Evolutionary conservation across 1,140 invertebrate species (phyloP).

Genomic region (Akabosia matsudoensis): DNA sequence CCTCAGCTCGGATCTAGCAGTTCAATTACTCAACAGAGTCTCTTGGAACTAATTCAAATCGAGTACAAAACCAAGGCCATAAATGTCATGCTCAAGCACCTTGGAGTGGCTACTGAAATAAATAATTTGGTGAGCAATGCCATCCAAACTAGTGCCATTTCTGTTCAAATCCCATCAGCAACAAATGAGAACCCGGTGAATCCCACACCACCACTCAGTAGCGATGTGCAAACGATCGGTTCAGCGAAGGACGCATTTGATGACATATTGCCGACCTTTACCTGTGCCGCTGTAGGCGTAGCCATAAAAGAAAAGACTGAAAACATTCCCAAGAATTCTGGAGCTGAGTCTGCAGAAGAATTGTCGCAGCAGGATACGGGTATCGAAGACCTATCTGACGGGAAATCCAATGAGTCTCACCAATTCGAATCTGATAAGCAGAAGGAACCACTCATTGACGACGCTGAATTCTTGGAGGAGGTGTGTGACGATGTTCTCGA

Average conservation of each 20-base stretch:
- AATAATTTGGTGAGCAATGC: not conserved
- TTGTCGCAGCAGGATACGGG: too few relatives aligned
- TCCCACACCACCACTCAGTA: not conserved
- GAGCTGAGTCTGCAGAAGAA: too few relatives aligned
- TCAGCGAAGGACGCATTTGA: too few relatives aligned
- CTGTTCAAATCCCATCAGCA: not conserved
- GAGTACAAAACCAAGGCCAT: constrained; percentile 7
- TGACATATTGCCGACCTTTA: too few relatives aligned
- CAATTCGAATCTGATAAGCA: not conserved
- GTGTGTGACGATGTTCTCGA: not conserved
- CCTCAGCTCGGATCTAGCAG: not conserved
- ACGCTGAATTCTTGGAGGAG: not conserved
- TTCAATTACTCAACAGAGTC: not conserved
- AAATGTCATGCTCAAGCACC: not conserved
- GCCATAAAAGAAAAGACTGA: too few relatives aligned
- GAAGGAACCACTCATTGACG: not conserved
- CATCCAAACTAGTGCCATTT: not conserved
- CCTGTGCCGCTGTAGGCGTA: too few relatives aligned
- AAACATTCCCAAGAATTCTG: too few relatives aligned
- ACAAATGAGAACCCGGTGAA: not conserved
- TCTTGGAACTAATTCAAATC: not conserved
- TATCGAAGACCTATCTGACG: too few relatives aligned
- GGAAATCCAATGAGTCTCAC: not conserved
- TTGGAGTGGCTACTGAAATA: not conserved
- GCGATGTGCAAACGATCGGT: not conserved